These are phyloP conservation scores for Cataglyphis rosenhaueri DNA, from an alignment of 2,888 invertebrate genomes.

Conservation along the genomic window DNA sequence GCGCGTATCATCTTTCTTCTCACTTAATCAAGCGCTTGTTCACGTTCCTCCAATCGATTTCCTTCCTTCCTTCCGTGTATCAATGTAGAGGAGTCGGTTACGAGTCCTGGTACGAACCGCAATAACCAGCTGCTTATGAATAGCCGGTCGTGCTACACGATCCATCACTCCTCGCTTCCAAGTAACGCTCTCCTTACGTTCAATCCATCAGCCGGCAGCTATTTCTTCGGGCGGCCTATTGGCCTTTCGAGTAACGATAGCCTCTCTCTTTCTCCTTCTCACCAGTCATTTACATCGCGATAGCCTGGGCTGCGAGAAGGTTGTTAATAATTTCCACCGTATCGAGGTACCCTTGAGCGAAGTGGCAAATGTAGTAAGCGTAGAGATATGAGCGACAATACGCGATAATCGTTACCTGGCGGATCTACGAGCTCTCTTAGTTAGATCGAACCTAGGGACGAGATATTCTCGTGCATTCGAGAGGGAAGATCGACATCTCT, in stretches of 20 bases:
- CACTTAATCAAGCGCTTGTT: slow-evolving; percentile 48
- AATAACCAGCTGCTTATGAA: slow-evolving; percentile 67
- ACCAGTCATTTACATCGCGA: slow-evolving; percentile 2
- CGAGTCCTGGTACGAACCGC: slow-evolving; percentile 35
- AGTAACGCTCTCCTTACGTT: slow-evolving; percentile 49
- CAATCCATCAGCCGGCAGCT: slow-evolving; percentile 67
- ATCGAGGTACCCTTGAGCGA: slow-evolving; percentile 7
- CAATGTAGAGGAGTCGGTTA: slow-evolving; percentile 39
- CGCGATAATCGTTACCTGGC: slow-evolving; percentile 50
- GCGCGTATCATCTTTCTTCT: slow-evolving; percentile 40
- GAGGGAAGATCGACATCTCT: slow-evolving; percentile 27
- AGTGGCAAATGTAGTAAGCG: slow-evolving; percentile 24
- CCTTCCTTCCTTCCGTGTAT: slow-evolving; percentile 16
- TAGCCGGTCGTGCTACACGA: slow-evolving; percentile 61
- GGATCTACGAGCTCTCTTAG: slow-evolving; percentile 43
- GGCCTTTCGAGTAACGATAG: slow-evolving; percentile 68
- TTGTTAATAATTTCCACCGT: slow-evolving; percentile 68
- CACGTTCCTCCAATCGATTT: slow-evolving; percentile 32
- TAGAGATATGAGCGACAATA: slow-evolving; percentile 41
- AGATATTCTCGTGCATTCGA: slow-evolving; percentile 32
- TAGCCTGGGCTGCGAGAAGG: slow-evolving; percentile 28
- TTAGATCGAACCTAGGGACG: slow-evolving; percentile 34
- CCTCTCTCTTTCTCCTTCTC: slow-evolving; percentile 50
- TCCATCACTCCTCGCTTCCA: slow-evolving; percentile 66
- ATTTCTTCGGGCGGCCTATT: slow-evolving; percentile 56